These are phyloP conservation scores for Cygnus buccinator DNA, from an alignment of 2,113 vertebrate genomes.

Conservation along the genomic window DNA sequence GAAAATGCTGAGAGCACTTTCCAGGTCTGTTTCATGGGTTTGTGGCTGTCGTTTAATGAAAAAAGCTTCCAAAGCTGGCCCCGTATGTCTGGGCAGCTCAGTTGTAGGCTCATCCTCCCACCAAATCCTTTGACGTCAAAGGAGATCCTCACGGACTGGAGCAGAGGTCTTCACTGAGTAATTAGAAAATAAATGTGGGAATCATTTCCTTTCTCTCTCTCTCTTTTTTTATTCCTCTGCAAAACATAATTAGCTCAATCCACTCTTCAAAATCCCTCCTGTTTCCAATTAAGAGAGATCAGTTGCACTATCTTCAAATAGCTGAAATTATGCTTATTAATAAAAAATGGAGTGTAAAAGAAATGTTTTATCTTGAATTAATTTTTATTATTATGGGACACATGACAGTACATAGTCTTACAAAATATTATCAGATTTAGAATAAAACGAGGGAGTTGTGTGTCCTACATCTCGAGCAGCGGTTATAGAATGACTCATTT, in stretches of 20 bases:
- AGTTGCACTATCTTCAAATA: slow-evolving; percentile 63
- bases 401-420: slow-evolving; percentile 32
- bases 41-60: not conserved
- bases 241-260: slow-evolving; percentile 67
- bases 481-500: slow-evolving; percentile 4
- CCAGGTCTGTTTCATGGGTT: not conserved
- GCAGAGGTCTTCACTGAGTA: slow-evolving; percentile 65
- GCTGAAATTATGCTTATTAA: slow-evolving; percentile 53
- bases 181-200: slow-evolving; percentile 73
- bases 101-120: slow-evolving; percentile 44
- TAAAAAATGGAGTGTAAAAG: slow-evolving; percentile 52
- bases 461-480: not conserved
- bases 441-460: not conserved
- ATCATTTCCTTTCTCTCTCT: slow-evolving; percentile 29
- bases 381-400: slow-evolving; percentile 35
- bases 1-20: slow-evolving; percentile 1
- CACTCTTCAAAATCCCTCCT: slow-evolving; percentile 65
- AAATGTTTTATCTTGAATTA: slow-evolving; percentile 53
- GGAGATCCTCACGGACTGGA: slow-evolving; percentile 52
- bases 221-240: not conserved
- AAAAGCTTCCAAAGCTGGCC: slow-evolving; percentile 6
- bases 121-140: slow-evolving; percentile 56
- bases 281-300: slow-evolving; percentile 68
- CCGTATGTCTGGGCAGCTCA: not conserved
- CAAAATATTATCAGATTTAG: slow-evolving; percentile 43